phyloP scores from a whole-genome alignment of 1,140 invertebrate species.

The Euwallacea similis region DNA sequence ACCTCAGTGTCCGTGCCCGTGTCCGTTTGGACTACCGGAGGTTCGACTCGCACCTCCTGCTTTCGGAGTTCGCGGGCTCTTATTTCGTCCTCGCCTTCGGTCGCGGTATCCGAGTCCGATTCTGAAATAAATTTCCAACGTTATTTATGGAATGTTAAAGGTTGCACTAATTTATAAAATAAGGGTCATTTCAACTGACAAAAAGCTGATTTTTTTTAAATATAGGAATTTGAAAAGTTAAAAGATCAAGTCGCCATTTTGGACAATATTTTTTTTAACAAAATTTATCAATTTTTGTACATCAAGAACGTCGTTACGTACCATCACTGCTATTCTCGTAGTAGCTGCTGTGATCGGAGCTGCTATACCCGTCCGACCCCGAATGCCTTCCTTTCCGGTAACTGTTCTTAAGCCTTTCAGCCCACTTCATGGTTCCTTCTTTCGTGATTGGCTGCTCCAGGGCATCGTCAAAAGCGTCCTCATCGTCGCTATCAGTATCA shows the following conservation, averaged over 20 bases:
- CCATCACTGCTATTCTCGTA: constrained; percentile 68
- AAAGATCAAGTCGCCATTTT: too few species aligned
- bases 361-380: constrained; percentile 56
- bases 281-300: too few species aligned
- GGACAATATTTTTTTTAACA: too few species aligned
- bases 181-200: too few species aligned
- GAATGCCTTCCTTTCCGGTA: constrained; percentile 46
- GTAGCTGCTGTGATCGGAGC: constrained; percentile 61
- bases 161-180: too few species aligned
- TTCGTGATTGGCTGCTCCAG: constrained; percentile 65
- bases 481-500: constrained; percentile 62
- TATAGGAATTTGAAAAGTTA: too few species aligned
- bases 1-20: constrained; percentile 78
- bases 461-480: constrained; percentile 65
- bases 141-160: too few species aligned
- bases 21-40: constrained; percentile 66
- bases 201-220: too few species aligned
- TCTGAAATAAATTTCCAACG: constrained; percentile 53
- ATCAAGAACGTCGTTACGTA: too few species aligned
- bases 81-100: constrained; percentile 72
- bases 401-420: constrained; percentile 63
- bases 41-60: constrained; percentile 68
- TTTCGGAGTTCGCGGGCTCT: constrained; percentile 66
- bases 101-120: constrained; percentile 71
- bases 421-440: constrained; percentile 66